Percentiles rank a stretch among this genome's conserved stretches.
phyloP scores from a whole-genome alignment of 1,140 invertebrate species.

The Zaprionus lachaisei region DNA sequence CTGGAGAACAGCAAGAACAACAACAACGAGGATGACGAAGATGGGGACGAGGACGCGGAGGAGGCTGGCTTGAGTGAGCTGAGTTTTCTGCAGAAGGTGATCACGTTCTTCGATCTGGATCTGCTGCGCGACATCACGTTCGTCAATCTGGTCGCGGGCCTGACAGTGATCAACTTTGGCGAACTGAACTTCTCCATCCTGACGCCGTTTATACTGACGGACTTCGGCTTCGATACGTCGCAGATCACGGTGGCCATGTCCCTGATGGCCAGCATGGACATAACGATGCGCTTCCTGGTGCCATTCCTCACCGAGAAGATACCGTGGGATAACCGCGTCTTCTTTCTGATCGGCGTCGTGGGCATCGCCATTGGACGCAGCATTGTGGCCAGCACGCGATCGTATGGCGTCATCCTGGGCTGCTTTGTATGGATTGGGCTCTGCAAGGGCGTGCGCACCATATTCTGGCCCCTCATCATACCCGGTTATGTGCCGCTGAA shows the following conservation, averaged over 20 bases:
- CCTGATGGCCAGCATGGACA: conserved; percentile 86
- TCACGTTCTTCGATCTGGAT: conserved; percentile 88
- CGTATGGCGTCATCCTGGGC: conserved; percentile 84
- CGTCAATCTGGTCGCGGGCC: conserved; percentile 88
- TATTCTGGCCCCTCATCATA: conserved; percentile 89
- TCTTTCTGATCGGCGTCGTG: conserved; percentile 88
- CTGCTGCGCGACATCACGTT: conserved; percentile 88
- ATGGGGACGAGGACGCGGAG: background rate
- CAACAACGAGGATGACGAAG: conserved; percentile 18
- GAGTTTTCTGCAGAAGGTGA: conserved; percentile 85
- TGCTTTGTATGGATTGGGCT: conserved; percentile 87
- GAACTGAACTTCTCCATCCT: conserved; percentile 90
- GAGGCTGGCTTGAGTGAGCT: conserved; percentile 50
- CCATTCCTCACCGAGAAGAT: conserved; percentile 88
- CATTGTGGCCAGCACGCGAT: conserved; percentile 85
- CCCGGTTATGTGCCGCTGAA: conserved; percentile 88
- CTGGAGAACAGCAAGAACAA: conserved; percentile 22
- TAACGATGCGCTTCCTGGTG: conserved; percentile 87
- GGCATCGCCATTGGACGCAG: conserved; percentile 88
- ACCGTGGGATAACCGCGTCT: conserved; percentile 87
- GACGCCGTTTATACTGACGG: conserved; percentile 88
- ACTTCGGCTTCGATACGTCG: conserved; percentile 86
- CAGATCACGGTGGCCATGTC: conserved; percentile 88
- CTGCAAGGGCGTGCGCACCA: conserved; percentile 88
- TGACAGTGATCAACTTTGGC: conserved; percentile 88